Conservation (phyloP, 2,797 vertebrate genomes). For the Calcarius lapponicus region DNA sequence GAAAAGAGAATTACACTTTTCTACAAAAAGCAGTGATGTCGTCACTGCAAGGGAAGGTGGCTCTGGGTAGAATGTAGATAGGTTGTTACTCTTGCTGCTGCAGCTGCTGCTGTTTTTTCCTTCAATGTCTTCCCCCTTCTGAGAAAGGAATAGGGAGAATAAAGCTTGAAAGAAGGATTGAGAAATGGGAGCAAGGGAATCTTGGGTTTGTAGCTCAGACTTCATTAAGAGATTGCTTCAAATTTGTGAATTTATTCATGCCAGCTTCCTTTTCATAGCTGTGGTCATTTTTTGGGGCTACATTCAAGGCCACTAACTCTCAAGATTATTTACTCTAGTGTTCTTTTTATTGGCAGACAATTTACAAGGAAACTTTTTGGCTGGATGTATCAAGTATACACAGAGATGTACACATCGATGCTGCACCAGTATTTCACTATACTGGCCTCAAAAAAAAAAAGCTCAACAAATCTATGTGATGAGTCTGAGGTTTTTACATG, state of each 20-base stretch:
- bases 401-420: not conserved
- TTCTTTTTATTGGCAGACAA: not conserved
- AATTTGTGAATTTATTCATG: not conserved
- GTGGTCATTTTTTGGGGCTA: not conserved
- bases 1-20: not conserved
- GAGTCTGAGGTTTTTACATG: not conserved
- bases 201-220: not conserved
- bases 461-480: not conserved
- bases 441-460: not conserved
- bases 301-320: not conserved
- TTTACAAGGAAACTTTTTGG: not conserved
- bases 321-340: not conserved
- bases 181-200: not conserved
- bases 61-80: not conserved
- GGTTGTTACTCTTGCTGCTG: not conserved
- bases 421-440: not conserved
- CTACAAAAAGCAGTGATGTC: not conserved
- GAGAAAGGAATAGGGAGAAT: not conserved
- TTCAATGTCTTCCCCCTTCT: not conserved
- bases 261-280: not conserved
- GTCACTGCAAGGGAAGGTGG: not conserved
- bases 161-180: not conserved
- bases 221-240: not conserved
- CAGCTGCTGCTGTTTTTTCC: not conserved
- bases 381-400: not conserved